These are phyloP conservation scores for Pseudococcus jackbeardsleyi DNA, from an alignment of 2,888 invertebrate species.

Conservation along the genomic window DNA sequence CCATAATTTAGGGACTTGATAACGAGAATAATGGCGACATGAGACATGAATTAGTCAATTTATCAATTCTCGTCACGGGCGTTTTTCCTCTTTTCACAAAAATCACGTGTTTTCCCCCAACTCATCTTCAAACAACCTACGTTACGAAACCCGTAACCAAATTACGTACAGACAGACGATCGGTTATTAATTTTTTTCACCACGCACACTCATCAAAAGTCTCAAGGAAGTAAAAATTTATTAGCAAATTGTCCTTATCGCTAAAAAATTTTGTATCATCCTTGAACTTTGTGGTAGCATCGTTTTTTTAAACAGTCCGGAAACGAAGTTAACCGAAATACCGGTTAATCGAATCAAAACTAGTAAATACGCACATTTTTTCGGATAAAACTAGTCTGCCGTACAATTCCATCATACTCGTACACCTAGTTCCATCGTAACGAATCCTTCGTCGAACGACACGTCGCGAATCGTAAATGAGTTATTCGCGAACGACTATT, in stretches of 20 bases:
- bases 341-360: constrained; percentile 39
- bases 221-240: constrained; percentile 27
- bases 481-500: constrained; percentile 56
- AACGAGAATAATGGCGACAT: too few species aligned
- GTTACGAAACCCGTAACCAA: background rate
- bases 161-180: background rate
- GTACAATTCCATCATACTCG: background rate
- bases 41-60: too few species aligned
- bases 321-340: constrained; percentile 27
- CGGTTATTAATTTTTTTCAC: background rate
- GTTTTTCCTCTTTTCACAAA: too few species aligned
- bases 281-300: constrained; percentile 7
- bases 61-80: too few species aligned
- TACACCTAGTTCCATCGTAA: background rate
- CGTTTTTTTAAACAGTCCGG: constrained; percentile 34
- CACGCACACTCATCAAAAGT: background rate
- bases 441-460: constrained; percentile 46
- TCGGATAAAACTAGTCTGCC: constrained; percentile 17
- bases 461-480: constrained; percentile 32
- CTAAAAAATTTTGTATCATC: background rate
- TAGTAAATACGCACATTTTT: constrained; percentile 25
- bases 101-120: too few species aligned
- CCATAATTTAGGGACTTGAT: too few species aligned
- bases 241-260: constrained; percentile 16
- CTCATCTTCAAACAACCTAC: too few species aligned